A percentile compares a stretch with the other conserved stretches of the same genome.
These are phyloP conservation scores for Leptatherina wallacei DNA, from an alignment of 2,797 vertebrate genomes.

Conservation along the genomic window DNA sequence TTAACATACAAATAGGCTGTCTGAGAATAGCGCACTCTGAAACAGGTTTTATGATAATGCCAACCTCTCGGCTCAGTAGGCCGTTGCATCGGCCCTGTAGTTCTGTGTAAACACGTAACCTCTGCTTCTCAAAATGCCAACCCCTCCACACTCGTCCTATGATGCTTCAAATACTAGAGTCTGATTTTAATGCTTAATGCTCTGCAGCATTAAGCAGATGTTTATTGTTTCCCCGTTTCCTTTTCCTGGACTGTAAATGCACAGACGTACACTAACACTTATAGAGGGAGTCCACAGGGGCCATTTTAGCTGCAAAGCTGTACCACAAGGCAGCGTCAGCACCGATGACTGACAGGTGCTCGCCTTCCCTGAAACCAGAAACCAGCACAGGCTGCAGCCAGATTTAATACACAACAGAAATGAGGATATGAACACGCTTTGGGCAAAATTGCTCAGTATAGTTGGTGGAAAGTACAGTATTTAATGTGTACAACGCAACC, in stretches of 20 bases:
- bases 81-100: slow-evolving; percentile 62
- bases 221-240: slow-evolving; percentile 8
- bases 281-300: not conserved
- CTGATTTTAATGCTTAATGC: not conserved
- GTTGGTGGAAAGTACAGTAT: not conserved
- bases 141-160: slow-evolving; percentile 53
- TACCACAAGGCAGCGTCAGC: not conserved
- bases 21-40: slow-evolving; percentile 15
- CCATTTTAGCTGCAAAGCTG: not conserved
- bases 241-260: not conserved
- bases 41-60: slow-evolving; percentile 67
- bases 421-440: not conserved
- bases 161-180: slow-evolving; percentile 45
- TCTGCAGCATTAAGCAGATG: slow-evolving; percentile 15
- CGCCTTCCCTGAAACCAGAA: not conserved
- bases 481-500: not conserved
- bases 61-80: slow-evolving; percentile 60
- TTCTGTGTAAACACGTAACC: slow-evolving; percentile 71
- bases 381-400: not conserved
- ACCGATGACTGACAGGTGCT: not conserved
- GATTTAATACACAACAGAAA: not conserved
- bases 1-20: slow-evolving; percentile 20
- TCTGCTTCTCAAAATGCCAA: slow-evolving; percentile 72
- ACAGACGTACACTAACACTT: no score
- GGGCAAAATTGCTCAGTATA: not conserved